These are phyloP conservation scores for Bufo bufo DNA, from an alignment of 2,113 vertebrate species.

Conservation along the genomic window DNA sequence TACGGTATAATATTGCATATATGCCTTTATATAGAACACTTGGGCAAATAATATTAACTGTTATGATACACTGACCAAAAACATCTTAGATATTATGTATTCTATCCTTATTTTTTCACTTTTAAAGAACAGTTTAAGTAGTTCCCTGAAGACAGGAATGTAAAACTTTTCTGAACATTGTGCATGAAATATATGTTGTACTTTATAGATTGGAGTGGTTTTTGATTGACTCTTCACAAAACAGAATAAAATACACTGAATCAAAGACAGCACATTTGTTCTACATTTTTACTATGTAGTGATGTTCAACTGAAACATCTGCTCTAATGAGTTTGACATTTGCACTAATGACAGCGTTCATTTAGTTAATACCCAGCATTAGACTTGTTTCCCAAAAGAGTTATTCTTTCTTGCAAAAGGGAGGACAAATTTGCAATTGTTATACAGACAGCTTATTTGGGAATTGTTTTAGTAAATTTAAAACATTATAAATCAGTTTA, in stretches of 20 bases:
- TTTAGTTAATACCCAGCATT: conserved; percentile 73
- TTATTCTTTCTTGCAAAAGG: conserved; percentile 57
- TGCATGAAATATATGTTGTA: background rate
- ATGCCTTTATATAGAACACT: too few relatives aligned
- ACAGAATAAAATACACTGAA: conserved; percentile 58
- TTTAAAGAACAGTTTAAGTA: background rate
- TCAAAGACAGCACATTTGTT: conserved; percentile 63
- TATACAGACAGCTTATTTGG: conserved; percentile 16
- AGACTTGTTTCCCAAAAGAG: conserved; percentile 63
- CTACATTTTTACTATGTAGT: conserved; percentile 64
- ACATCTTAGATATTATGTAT: background rate
- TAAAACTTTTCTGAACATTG: conserved; percentile 2
- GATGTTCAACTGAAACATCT: conserved; percentile 68
- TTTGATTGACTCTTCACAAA: conserved; percentile 24
- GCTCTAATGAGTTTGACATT: conserved; percentile 72
- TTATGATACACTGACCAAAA: background rate
- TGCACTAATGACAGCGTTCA: conserved; percentile 68
- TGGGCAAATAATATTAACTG: too few relatives aligned
- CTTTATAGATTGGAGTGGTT: background rate
- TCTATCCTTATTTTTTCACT: background rate
- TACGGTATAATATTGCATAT: too few relatives aligned
- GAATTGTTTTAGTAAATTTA: background rate
- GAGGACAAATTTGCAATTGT: conserved; percentile 52
- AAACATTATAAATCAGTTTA: conserved; percentile 27
- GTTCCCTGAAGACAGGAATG: background rate